phyloP scores from a whole-genome alignment of 2,797 vertebrate genomes.

The Acanthis flammea region DNA sequence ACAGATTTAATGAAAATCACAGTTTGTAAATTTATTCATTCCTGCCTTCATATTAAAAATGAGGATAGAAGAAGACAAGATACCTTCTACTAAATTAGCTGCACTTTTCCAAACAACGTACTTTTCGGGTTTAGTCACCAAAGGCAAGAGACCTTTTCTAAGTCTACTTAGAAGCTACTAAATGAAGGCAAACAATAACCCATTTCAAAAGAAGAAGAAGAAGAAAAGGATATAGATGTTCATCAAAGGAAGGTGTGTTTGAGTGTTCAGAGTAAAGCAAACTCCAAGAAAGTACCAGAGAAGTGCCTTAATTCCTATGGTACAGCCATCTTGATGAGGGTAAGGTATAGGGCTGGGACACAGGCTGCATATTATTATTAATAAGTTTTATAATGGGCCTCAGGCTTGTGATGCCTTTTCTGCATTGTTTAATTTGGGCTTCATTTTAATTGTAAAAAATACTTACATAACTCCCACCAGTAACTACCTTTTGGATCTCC shows the following conservation, averaged over 20 bases:
- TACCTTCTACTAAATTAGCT: neutral
- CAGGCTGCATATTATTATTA: neutral
- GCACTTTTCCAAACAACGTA: neutral
- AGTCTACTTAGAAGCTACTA: neutral
- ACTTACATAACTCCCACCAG: neutral
- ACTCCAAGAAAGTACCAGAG: neutral
- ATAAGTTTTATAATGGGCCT: neutral
- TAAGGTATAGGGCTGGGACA: neutral
- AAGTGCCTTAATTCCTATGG: neutral
- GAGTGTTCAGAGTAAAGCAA: neutral
- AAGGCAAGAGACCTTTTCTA: neutral
- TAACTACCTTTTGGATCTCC: neutral
- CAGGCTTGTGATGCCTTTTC: neutral
- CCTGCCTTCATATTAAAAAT: neutral
- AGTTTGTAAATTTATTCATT: neutral
- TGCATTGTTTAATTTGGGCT: neutral
- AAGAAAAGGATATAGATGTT: neutral
- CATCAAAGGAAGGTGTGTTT: neutral
- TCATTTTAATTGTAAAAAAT: neutral
- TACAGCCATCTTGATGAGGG: neutral
- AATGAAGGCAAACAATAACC: neutral
- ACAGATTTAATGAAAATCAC: neutral
- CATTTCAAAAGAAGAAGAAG: neutral
- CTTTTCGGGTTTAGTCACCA: neutral
- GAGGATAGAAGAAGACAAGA: neutral